These are phyloP conservation scores for Hypomecis punctinalis DNA, from an alignment of 2,888 invertebrate species.

Conservation along the genomic window DNA sequence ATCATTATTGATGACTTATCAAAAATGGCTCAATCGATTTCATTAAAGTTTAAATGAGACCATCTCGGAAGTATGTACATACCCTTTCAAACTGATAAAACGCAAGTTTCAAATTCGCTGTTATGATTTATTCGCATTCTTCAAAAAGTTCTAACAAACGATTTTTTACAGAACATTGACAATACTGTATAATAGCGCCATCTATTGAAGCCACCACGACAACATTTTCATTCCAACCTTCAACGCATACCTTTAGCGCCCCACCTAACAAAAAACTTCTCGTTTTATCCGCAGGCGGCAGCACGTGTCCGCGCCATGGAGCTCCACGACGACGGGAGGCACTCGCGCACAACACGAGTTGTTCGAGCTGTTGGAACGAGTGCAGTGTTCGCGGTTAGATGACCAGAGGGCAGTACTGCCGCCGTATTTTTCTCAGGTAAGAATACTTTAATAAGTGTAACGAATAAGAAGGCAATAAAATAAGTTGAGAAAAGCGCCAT, in stretches of 20 bases:
- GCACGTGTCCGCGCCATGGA: slow-evolving; percentile 86
- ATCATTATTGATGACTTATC: too few species aligned
- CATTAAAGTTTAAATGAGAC: too few species aligned
- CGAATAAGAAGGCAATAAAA: too few species aligned
- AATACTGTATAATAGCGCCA: background rate
- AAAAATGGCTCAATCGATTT: too few species aligned
- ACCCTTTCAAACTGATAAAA: too few species aligned
- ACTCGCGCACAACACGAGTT: slow-evolving; percentile 89
- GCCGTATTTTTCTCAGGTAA: slow-evolving; percentile 95
- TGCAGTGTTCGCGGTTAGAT: slow-evolving; percentile 97
- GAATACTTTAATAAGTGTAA: slow-evolving; percentile 41
- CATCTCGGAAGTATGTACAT: too few species aligned
- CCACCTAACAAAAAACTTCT: slow-evolving; percentile 43
- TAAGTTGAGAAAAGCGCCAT: slow-evolving; percentile 27
- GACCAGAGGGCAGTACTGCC: slow-evolving; percentile 99
- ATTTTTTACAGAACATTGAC: too few species aligned
- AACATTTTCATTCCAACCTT: background rate
- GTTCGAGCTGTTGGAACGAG: slow-evolving; percentile 96
- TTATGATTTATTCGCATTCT: too few species aligned
- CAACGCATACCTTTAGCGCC: background rate
- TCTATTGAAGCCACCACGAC: background rate
- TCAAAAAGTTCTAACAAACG: too few species aligned
- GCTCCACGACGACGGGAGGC: slow-evolving; percentile 82
- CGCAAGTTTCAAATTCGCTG: too few species aligned
- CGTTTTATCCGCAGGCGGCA: slow-evolving; percentile 85